A percentile compares a stretch with the other conserved stretches of the same genome.
These are phyloP conservation scores for Heterohyrax brucei DNA, from an alignment of 2,797 vertebrate genomes.

Conservation along the genomic window DNA sequence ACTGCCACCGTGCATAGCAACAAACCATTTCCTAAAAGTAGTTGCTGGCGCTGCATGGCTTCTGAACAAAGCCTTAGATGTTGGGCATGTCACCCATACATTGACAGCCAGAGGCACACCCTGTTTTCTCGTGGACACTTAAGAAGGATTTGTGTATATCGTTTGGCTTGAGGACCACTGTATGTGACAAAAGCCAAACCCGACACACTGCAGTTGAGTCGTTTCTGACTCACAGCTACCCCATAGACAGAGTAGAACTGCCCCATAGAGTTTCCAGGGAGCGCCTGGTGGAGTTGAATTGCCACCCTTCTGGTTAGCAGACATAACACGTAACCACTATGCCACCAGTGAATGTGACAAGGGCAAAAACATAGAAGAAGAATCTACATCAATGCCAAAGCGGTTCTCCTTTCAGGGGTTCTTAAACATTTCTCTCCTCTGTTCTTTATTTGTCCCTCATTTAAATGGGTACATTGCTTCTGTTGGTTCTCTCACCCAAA, in stretches of 20 bases:
- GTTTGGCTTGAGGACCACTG: background rate
- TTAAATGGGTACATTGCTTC: fast-evolving
- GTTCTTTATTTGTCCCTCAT: background rate
- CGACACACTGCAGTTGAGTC: too few species aligned
- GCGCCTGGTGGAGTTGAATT: too few species aligned
- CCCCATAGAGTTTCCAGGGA: too few species aligned
- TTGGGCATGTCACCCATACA: fast-evolving
- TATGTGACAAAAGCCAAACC: fast-evolving
- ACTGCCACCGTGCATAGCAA: background rate
- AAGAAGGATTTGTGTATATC: fast-evolving
- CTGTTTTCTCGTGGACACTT: fast-evolving
- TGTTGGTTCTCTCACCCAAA: fast-evolving
- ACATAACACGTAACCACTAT: too few species aligned
- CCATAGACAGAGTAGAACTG: too few species aligned
- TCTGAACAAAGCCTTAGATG: fast-evolving
- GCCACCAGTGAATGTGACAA: background rate
- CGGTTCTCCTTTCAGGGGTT: too few species aligned
- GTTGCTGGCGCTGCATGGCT: fast-evolving
- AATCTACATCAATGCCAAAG: background rate
- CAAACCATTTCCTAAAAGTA: fast-evolving
- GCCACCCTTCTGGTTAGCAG: too few species aligned
- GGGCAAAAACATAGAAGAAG: background rate
- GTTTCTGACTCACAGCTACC: too few species aligned
- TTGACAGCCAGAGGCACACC: fast-evolving
- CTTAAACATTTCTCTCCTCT: background rate